Percentiles rank a stretch among this genome's conserved stretches.
These are phyloP conservation scores for Prolemur simus DNA, from an alignment of 2,113 vertebrate genomes.

Conservation along the genomic window DNA sequence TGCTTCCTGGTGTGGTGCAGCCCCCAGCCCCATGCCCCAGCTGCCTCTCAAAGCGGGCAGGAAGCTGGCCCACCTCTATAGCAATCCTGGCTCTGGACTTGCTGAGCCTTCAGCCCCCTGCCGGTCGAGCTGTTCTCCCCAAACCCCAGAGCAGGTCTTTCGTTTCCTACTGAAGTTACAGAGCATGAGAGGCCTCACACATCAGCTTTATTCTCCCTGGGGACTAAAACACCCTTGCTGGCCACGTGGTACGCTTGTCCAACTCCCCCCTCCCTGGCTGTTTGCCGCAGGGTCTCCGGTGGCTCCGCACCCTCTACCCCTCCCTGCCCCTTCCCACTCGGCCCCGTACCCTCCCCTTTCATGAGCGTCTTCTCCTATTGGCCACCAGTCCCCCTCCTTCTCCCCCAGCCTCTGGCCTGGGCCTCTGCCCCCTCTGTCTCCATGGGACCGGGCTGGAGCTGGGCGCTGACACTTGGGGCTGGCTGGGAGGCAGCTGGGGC, in stretches of 20 bases:
- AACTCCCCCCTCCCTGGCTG: neutral
- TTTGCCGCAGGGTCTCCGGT: neutral
- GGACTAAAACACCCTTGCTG: neutral
- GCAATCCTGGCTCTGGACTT: neutral
- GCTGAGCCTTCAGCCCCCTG: neutral
- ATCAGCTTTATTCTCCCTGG: neutral
- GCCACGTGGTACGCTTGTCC: no score
- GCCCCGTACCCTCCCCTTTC: neutral
- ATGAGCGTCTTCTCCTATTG: no score
- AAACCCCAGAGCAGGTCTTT: neutral
- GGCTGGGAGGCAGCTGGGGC: neutral
- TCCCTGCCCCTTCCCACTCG: neutral
- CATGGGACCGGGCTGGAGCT: neutral
- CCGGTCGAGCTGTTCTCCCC: no score
- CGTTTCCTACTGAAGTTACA: no score
- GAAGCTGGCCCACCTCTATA: neutral
- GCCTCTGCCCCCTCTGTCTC: neutral
- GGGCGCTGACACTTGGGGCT: neutral
- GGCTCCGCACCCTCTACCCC: neutral
- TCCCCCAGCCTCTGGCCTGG: neutral
- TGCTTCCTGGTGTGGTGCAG: rapidly evolving
- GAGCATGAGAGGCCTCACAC: neutral
- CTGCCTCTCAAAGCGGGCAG: neutral
- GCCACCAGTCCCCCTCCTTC: neutral
- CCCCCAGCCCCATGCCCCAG: no score